These are phyloP conservation scores for Calameuta idolon DNA, from an alignment of 2,888 invertebrate species.

Conservation along the genomic window DNA sequence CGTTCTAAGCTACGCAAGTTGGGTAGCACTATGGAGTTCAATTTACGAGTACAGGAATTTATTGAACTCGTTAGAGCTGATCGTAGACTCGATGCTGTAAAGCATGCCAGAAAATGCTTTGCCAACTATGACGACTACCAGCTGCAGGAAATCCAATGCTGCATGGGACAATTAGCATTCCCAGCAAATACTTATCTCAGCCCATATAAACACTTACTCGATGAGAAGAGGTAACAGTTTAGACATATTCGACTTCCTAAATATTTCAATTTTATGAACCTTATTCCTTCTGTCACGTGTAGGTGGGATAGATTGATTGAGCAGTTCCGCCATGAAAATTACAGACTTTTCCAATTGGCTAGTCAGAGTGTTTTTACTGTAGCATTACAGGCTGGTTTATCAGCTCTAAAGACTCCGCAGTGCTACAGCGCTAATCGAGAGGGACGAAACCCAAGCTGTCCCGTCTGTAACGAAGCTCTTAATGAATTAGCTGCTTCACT, in stretches of 20 bases:
- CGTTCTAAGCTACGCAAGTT: constrained; percentile 94
- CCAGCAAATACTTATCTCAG: constrained; percentile 78
- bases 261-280: background rate
- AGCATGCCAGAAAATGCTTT: constrained; percentile 94
- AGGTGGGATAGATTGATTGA: constrained; percentile 87
- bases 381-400: constrained; percentile 91
- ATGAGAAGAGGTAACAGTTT: constrained; percentile 68
- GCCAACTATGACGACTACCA: constrained; percentile 89
- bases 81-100: constrained; percentile 90
- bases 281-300: background rate
- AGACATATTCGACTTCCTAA: background rate
- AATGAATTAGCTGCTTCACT: constrained; percentile 86
- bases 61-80: constrained; percentile 93
- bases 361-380: constrained; percentile 92
- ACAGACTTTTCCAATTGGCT: constrained; percentile 92
- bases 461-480: constrained; percentile 91
- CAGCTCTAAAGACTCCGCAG: constrained; percentile 85
- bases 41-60: constrained; percentile 92
- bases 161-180: constrained; percentile 96
- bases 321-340: constrained; percentile 95
- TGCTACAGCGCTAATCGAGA: constrained; percentile 76
- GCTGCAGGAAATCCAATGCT: constrained; percentile 87
- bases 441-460: constrained; percentile 86
- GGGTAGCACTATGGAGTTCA: constrained; percentile 95
- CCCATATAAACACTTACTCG: constrained; percentile 78